Percentiles rank a stretch among this genome's conserved stretches.
These are phyloP conservation scores for Anastatus disparis DNA, from an alignment of 1,140 invertebrate genomes.

Conservation along the genomic window DNA sequence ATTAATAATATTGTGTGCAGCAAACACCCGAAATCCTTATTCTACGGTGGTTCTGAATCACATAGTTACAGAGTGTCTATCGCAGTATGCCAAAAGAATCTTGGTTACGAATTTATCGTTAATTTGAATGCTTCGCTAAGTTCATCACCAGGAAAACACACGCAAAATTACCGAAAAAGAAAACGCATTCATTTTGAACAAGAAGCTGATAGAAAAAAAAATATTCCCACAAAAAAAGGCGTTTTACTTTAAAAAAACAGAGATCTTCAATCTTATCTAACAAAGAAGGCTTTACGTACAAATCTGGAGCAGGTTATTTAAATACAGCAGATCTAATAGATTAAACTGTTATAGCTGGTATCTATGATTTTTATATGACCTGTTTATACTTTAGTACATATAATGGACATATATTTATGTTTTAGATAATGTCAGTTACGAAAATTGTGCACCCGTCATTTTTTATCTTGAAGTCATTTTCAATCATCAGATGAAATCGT, in stretches of 20 bases:
- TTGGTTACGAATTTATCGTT: conserved; percentile 20
- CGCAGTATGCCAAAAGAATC: conserved; percentile 35
- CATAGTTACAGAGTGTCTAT: too few species aligned
- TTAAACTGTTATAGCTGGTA: conserved; percentile 16
- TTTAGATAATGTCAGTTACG: neutral
- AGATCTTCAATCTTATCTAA: neutral
- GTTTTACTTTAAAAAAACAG: conserved; percentile 23
- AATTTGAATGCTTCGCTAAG: conserved; percentile 11
- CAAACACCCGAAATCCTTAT: too few species aligned
- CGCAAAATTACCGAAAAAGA: conserved; percentile 17
- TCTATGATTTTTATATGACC: neutral
- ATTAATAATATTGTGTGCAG: conserved; percentile 28
- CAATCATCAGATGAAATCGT: conserved; percentile 20
- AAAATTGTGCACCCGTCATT: conserved; percentile 10
- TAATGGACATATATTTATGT: neutral
- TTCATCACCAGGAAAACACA: conserved; percentile 35
- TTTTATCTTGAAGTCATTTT: conserved; percentile 39
- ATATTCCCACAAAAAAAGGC: conserved; percentile 18
- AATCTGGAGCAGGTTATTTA: conserved; percentile 22
- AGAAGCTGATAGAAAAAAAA: neutral
- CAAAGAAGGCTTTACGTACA: conserved; percentile 38
- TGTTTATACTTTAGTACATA: too few species aligned
- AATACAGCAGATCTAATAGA: conserved; percentile 34
- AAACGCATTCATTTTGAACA: neutral
- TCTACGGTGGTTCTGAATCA: too few species aligned